Evolutionary conservation across 2,113 vertebrate species (phyloP), one percentile per base, ranked within the genome.

Genomic region (Antigone vipio): DNA sequence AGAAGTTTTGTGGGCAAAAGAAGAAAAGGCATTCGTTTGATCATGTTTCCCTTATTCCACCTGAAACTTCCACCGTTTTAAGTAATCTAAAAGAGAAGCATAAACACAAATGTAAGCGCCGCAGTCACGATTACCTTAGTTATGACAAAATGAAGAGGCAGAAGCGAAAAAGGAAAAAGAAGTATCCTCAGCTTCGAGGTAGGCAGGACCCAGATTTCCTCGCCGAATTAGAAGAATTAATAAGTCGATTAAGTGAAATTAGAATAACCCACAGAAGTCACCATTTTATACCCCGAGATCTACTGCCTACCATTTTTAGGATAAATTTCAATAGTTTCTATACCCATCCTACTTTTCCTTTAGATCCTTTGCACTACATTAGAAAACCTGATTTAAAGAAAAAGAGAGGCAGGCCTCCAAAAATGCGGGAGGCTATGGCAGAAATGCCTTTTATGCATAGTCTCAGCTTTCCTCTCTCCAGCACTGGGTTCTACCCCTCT

Each of bases 381-480:
- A 98, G 98, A 89, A 99, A 99, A 96, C 98, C 87, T 35, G 99
- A 97, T 88, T 98, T 98, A 98, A 99, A 98, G 98, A 99, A 98
- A 29, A 99, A 99, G 93, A 98, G 99, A 66, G 98, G 99, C 42
- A 98, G 99, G 62, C 98, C 99, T 9, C 98, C 99, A 4, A 99
- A 99, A 94, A 99, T 99, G 98, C 98, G 99, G 73, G 99, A 99
- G 76, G 98, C 99, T 4, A 99, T 99, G 99, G 99, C 99, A 21
- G 99, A 99, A 60, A 99, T 99, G 98, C 99, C 99, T 9, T 99
- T 99, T 87, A 98, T 99, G 97, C 99, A 99, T 19, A 99, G 99
- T 38, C 98, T 99, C 89, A 99, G 99, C 91, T 99, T 99, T 64
- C 99, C 99, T 5, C 98, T 99, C 42, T 98, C 98, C 69, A 93